Conservation (phyloP, 2,797 vertebrate genomes). For the Benthosema pterotum region DNA sequence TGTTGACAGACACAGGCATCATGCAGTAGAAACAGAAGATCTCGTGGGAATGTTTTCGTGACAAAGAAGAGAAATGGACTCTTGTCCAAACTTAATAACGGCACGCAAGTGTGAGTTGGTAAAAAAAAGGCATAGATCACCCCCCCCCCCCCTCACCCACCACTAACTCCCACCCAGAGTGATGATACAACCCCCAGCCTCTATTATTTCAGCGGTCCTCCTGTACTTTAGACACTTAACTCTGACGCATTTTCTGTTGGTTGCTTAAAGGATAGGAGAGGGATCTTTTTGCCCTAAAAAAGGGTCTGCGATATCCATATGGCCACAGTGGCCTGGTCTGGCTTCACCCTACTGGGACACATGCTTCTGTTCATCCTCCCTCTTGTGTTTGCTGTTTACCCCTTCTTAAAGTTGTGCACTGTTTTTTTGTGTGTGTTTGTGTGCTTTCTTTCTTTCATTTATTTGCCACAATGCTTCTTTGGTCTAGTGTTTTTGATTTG, state of each 20-base stretch:
- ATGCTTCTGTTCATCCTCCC: constrained; percentile 68
- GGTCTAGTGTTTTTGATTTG: constrained; percentile 5
- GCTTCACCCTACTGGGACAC: constrained; percentile 67
- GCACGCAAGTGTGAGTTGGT: too few species aligned
- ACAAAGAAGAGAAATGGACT: constrained; percentile 2
- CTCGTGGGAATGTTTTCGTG: constrained; percentile 8
- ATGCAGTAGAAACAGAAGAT: neutral
- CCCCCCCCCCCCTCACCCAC: neutral
- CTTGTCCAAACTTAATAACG: neutral
- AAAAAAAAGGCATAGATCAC: neutral
- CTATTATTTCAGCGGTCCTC: neutral
- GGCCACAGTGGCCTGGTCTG: constrained; percentile 43
- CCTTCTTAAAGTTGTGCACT: constrained; percentile 9
- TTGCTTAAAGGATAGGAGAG: neutral
- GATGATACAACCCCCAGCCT: constrained; percentile 4
- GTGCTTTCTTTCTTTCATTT: constrained; percentile 10
- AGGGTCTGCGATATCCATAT: constrained; percentile 28
- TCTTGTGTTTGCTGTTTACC: constrained; percentile 34
- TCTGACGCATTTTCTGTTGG: constrained; percentile 25
- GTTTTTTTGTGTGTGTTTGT: constrained; percentile 13
- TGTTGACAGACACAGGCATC: neutral
- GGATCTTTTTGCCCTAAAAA: constrained; percentile 20
- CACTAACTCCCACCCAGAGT: constrained; percentile 7
- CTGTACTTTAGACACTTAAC: neutral
- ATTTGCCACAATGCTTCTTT: constrained; percentile 46